Evolutionary conservation across 2,888 invertebrate species (phyloP).

Genomic region (Heteromurus nitidus): DNA sequence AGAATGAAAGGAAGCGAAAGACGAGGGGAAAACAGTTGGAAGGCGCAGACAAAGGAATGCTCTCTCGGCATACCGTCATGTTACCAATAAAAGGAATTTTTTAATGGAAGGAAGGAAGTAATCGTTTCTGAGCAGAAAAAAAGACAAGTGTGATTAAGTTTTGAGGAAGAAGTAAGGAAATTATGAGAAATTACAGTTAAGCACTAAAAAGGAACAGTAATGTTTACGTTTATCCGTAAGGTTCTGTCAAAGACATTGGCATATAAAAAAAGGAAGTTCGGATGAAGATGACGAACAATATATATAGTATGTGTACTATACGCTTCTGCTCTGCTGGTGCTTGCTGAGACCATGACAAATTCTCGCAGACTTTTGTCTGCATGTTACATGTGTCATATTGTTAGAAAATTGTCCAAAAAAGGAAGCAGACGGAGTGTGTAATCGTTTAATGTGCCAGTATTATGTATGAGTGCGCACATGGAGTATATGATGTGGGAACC

Average conservation of each 20-base stretch:
- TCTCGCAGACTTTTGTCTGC: neutral
- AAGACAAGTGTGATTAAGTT: conserved; percentile 7
- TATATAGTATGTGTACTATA: too few species aligned
- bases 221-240: too few species aligned
- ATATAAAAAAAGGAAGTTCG: too few species aligned
- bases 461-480: too few species aligned
- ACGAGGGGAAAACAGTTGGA: neutral
- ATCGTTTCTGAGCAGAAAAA: neutral
- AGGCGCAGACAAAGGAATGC: neutral
- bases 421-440: too few species aligned
- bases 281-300: too few species aligned
- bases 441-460: too few species aligned
- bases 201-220: neutral
- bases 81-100: neutral
- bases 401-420: neutral
- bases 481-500: too few species aligned
- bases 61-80: too few species aligned
- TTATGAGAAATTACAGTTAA: conserved; percentile 14
- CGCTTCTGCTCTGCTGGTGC: too few species aligned
- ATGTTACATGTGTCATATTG: neutral
- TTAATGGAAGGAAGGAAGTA: conserved; percentile 17
- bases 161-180: neutral
- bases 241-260: neutral
- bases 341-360: neutral
- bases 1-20: neutral